Base-by-base conservation (phyloP, 92 coral and sea anemone genomes). In the Phenganax subtilis region DNA sequence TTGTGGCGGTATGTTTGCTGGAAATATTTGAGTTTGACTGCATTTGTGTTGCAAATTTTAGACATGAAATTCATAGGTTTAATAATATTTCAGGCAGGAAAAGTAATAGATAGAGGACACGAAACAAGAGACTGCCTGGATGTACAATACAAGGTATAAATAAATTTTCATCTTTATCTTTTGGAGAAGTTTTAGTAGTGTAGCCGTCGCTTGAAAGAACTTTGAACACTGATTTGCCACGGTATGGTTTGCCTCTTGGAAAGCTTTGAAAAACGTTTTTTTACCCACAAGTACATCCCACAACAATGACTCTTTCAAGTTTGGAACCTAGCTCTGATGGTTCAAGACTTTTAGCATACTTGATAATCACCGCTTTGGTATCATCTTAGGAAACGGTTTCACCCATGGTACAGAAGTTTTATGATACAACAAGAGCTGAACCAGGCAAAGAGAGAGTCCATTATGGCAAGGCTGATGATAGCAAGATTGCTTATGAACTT, bases 401-500 rank as follows among this genome's bases (percentile, higher is more conserved):
- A 72, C 89, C 89, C 20, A 85, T 86, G 6, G 88, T 96, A 9
- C 82, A 88, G 68, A 96, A 90, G 87, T 96, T 92, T 61, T 82
- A 90, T 73, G 91, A 91, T 20, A 83, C 87, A 28, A 96, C 99
- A 8, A 89, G 85, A 55, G 97, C 99, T 10, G 85, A 76, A 55
- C 86, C 86, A 7, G 97, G 96, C 47, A 83, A 83, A 54, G 93
- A 88, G 28, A 89, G 99, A 83, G 87, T 96, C 54, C 92, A 92
- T 80, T 87, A 96, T 77, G 99, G 99, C 57, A 88, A 97, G 81
- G 99, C 99, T 54, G 89, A 96, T 68, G 99, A 96, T 63, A 91
- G 91, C 7, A 88, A 90, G 70, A 82, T 92, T 28, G 99, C 99
- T 11, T 82, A 84, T 3, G 85, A 86, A 55, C 80, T 96, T 16